These are phyloP conservation scores for Latheticus oryzae DNA, from an alignment of 2,888 invertebrate species.

Conservation along the genomic window DNA sequence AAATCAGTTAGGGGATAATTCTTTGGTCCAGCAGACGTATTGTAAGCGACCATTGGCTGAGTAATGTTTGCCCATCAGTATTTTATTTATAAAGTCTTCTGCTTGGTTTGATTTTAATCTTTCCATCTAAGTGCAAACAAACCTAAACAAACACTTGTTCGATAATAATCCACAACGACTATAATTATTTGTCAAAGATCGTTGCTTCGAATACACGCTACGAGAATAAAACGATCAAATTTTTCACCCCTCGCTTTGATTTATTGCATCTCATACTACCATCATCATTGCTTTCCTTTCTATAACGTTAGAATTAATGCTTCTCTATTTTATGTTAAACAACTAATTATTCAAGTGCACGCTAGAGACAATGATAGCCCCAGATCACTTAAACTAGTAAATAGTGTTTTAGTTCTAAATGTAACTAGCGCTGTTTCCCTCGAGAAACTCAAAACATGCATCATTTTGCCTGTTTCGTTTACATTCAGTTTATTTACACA, in stretches of 20 bases:
- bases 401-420: slow-evolving; percentile 56
- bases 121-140: slow-evolving; percentile 62
- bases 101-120: slow-evolving; percentile 66
- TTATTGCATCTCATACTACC: slow-evolving; percentile 41
- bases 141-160: slow-evolving; percentile 65
- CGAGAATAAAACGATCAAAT: slow-evolving; percentile 53
- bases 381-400: slow-evolving; percentile 59
- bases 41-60: slow-evolving; percentile 58
- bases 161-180: slow-evolving; percentile 58
- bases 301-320: slow-evolving; percentile 58
- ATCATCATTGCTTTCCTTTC: slow-evolving; percentile 43
- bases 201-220: slow-evolving; percentile 38
- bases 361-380: slow-evolving; percentile 56
- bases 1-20: slow-evolving; percentile 45
- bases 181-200: slow-evolving; percentile 63
- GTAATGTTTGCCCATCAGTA: slow-evolving; percentile 54
- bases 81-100: slow-evolving; percentile 62
- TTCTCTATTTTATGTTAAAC: slow-evolving; percentile 59
- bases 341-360: slow-evolving; percentile 60
- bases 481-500: slow-evolving; percentile 34
- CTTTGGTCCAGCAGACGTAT: slow-evolving; percentile 59
- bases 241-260: slow-evolving; percentile 52
- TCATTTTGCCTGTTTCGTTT: slow-evolving; percentile 36
- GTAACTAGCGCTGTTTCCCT: slow-evolving; percentile 44
- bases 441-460: slow-evolving; percentile 35